Evolutionary conservation across 2,888 invertebrate species (phyloP).

Genomic region (Maniola hyperantus): DNA sequence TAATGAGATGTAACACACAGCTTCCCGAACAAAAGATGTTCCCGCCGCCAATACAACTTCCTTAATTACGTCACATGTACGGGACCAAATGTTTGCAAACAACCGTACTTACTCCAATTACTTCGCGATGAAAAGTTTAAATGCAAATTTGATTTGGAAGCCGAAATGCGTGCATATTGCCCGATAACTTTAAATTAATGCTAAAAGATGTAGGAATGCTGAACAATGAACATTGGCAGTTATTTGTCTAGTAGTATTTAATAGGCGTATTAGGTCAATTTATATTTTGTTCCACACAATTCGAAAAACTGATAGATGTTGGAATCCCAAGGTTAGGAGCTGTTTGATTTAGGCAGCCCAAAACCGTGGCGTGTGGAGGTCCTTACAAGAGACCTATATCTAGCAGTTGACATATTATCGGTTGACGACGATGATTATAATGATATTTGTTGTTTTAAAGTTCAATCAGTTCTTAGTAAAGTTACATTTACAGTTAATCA

Average conservation of each 20-base stretch:
- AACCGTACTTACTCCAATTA: slow-evolving; percentile 39
- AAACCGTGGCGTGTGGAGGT: no score
- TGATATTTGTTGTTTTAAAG: background rate
- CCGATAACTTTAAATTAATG: background rate
- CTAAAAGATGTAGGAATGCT: background rate
- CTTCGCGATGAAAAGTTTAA: slow-evolving; percentile 27
- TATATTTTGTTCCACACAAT: no score
- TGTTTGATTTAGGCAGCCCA: no score
- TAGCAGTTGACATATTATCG: no score
- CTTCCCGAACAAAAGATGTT: slow-evolving; percentile 33
- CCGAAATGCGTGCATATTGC: background rate
- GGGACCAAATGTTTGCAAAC: slow-evolving; percentile 40
- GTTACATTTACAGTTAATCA: background rate
- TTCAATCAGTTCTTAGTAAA: background rate
- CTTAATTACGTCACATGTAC: slow-evolving; percentile 36
- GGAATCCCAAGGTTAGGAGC: no score
- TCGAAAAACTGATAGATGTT: no score
- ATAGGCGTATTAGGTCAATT: background rate
- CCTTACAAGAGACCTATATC: no score
- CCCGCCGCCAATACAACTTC: slow-evolving; percentile 36
- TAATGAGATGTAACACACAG: slow-evolving; percentile 39
- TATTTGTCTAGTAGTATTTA: background rate
- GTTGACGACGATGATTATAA: no score
- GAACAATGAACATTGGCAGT: background rate
- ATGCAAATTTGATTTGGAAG: slow-evolving; percentile 29